These are phyloP conservation scores for Entomobrya proxima DNA, from an alignment of 2,888 invertebrate genomes.

Conservation along the genomic window DNA sequence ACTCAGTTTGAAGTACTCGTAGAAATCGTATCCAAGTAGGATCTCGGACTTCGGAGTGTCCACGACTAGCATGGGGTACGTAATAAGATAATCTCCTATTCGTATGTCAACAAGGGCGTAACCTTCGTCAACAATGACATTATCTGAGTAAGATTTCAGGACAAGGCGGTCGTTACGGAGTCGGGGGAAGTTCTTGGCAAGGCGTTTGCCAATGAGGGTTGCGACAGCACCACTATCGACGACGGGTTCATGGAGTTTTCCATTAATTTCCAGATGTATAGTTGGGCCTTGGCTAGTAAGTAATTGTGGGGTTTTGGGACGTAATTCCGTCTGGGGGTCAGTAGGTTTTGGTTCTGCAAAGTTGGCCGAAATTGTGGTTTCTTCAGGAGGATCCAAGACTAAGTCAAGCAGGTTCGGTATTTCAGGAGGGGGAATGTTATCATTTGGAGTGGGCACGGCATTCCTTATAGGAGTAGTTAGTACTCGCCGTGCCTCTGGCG, in stretches of 20 bases:
- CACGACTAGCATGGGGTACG: neutral
- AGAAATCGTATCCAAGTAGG: neutral
- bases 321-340: neutral
- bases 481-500: neutral
- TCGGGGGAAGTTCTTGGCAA: neutral
- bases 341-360: neutral
- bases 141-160: neutral
- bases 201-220: neutral
- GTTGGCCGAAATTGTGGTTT: neutral
- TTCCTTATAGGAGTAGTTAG: neutral
- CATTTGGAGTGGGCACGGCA: neutral
- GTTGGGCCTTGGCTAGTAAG: neutral
- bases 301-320: neutral
- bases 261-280: neutral
- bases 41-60: neutral
- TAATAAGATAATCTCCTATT: neutral
- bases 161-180: neutral
- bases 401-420: too few relatives aligned
- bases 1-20: neutral
- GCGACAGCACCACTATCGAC: neutral
- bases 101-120: neutral
- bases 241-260: neutral
- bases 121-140: neutral
- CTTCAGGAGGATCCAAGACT: neutral
- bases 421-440: neutral